A percentile compares a stretch with the other conserved stretches of the same genome.
phyloP scores from a whole-genome alignment of 2,888 invertebrate genomes.

The Drosophila meridionalis region DNA sequence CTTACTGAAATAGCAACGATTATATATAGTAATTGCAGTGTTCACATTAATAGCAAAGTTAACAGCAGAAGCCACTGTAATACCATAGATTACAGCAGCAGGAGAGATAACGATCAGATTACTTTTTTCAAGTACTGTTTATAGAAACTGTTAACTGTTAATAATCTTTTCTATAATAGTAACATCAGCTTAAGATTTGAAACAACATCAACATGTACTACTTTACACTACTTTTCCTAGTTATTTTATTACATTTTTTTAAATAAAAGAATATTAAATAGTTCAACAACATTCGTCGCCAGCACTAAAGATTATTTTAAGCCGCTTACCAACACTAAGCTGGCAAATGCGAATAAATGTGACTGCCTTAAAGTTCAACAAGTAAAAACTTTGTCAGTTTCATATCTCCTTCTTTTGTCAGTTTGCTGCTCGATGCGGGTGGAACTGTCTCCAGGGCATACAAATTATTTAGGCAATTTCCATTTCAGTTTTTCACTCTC shows the following conservation, averaged over 20 bases:
- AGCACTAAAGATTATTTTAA: background rate
- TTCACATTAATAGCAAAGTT: background rate
- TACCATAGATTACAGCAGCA: background rate
- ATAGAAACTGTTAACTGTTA: no score
- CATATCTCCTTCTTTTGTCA: conserved; percentile 15
- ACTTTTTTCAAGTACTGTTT: no score
- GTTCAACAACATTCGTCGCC: background rate
- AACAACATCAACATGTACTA: background rate
- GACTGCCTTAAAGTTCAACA: background rate
- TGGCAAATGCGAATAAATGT: background rate
- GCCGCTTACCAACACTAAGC: background rate
- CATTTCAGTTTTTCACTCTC: conserved; percentile 51
- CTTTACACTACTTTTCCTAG: background rate
- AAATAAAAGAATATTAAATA: background rate
- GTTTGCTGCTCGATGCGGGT: conserved; percentile 23
- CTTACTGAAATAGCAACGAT: no score
- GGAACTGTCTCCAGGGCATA: conserved; percentile 55
- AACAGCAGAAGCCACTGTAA: no score
- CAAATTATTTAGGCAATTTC: conserved; percentile 77
- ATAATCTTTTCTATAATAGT: background rate
- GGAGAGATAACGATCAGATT: background rate
- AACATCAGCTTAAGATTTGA: background rate
- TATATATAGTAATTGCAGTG: background rate
- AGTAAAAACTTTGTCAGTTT: conserved; percentile 3
- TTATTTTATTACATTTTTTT: no score